phyloP scores from a whole-genome alignment of 2,797 vertebrate genomes.

The Chaetodon trifasciatus region DNA sequence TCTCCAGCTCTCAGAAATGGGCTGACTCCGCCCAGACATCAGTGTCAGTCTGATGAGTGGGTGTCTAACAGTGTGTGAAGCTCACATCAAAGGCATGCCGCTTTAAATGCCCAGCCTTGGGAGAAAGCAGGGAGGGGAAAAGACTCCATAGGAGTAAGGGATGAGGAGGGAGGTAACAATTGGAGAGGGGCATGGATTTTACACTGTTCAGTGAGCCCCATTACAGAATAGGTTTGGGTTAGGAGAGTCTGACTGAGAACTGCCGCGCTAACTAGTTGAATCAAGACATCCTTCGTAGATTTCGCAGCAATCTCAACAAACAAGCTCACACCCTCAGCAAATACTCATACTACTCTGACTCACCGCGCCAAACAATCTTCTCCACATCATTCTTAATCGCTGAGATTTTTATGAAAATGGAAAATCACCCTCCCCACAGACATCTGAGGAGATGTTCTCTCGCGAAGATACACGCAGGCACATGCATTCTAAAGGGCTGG shows the following conservation, averaged over 20 bases:
- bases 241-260: constrained; percentile 1
- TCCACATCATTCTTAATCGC: constrained; percentile 41
- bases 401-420: constrained; percentile 26
- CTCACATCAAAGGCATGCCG: constrained; percentile 74
- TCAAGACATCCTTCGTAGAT: constrained; percentile 30
- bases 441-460: constrained; percentile 44
- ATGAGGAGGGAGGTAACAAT: constrained; percentile 55
- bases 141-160: constrained; percentile 55
- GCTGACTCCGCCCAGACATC: constrained; percentile 62
- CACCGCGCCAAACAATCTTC: constrained; percentile 34
- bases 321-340: constrained; percentile 18
- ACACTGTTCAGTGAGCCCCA: constrained; percentile 50
- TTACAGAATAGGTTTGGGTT: constrained; percentile 30
- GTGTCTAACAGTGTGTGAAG: constrained; percentile 77
- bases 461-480: constrained; percentile 9
- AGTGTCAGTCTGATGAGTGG: constrained; percentile 74
- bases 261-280: constrained; percentile 35
- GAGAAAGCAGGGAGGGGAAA: constrained; percentile 42
- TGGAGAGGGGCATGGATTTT: constrained; percentile 44
- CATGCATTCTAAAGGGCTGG: constrained; percentile 43
- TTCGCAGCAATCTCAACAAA: constrained; percentile 29
- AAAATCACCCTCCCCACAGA: constrained; percentile 43
- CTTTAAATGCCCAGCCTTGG: constrained; percentile 66
- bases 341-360: constrained; percentile 8
- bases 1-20: constrained; percentile 51